A percentile compares a stretch with the other conserved stretches of the same genome.
Evolutionary conservation across 2,797 vertebrate genomes (phyloP).

Genomic region (Rhinophrynus dorsalis): DNA sequence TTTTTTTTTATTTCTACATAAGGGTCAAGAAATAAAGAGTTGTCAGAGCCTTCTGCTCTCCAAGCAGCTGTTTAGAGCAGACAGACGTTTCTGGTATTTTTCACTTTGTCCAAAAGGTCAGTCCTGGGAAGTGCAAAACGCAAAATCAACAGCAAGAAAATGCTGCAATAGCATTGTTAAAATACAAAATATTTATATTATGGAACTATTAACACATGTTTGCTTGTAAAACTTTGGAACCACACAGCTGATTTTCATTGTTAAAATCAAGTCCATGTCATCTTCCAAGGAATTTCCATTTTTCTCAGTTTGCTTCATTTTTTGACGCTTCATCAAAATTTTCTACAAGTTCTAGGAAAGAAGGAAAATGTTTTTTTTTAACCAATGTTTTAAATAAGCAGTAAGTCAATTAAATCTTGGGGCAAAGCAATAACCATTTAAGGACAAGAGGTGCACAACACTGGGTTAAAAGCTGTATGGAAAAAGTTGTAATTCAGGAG

Average conservation of each 20-base stretch:
- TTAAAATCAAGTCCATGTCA: slow-evolving; percentile 80
- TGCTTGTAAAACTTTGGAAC: slow-evolving; percentile 79
- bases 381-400: no score
- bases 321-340: slow-evolving; percentile 96
- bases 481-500: no score
- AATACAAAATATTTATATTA: slow-evolving; percentile 89
- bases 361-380: no score
- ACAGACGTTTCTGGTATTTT: slow-evolving; percentile 61
- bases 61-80: slow-evolving; percentile 69
- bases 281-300: slow-evolving; percentile 65
- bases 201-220: slow-evolving; percentile 80
- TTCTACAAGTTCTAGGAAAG: slow-evolving; percentile 90
- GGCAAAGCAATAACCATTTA: no score
- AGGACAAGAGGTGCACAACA: no score
- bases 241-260: slow-evolving; percentile 72
- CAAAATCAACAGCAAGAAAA: slow-evolving; percentile 81
- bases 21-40: slow-evolving; percentile 66
- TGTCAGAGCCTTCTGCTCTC: slow-evolving; percentile 59
- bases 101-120: slow-evolving; percentile 70
- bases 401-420: no score
- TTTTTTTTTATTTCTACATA: slow-evolving; percentile 70
- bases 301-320: slow-evolving; percentile 89
- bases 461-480: no score
- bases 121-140: slow-evolving; percentile 82
- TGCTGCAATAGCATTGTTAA: slow-evolving; percentile 81